Percentiles rank a stretch among this genome's conserved stretches.
Conservation (phyloP, 2,113 vertebrate genomes). For the Edolisoma coerulescens region DNA sequence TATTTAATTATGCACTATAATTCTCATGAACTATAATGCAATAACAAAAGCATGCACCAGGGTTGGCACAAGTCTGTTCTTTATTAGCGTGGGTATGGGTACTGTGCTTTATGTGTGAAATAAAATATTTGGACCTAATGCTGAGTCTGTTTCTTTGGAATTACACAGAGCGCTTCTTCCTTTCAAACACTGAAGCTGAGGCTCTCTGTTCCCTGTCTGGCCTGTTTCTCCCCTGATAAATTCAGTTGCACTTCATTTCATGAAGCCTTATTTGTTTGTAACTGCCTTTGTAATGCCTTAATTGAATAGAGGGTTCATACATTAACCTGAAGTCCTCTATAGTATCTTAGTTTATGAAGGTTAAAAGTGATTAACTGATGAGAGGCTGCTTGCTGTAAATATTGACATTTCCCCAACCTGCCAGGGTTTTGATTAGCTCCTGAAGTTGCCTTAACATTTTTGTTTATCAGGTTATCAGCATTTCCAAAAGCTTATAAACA, state of each 20-base stretch:
- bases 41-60: constrained; percentile 73
- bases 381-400: constrained; percentile 71
- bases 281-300: constrained; percentile 69
- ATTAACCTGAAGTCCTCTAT: constrained; percentile 67
- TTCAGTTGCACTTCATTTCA: constrained; percentile 54
- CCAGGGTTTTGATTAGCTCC: constrained; percentile 55
- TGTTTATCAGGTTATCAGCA: constrained; percentile 55
- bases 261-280: constrained; percentile 39
- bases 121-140: constrained; percentile 77
- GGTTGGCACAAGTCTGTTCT: constrained; percentile 73
- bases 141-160: constrained; percentile 65
- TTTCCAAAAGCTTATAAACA: constrained; percentile 34
- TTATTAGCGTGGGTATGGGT: constrained; percentile 68
- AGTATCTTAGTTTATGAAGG: constrained; percentile 62
- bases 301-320: constrained; percentile 56
- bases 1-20: constrained; percentile 81
- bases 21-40: constrained; percentile 77
- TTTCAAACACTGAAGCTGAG: constrained; percentile 23
- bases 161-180: constrained; percentile 43
- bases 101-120: constrained; percentile 75
- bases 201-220: constrained; percentile 36
- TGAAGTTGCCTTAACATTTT: constrained; percentile 57
- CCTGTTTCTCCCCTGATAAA: constrained; percentile 53
- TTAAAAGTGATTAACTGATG: constrained; percentile 71
- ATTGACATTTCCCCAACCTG: constrained; percentile 65